Base-by-base conservation (phyloP, 2,113 vertebrate species). In the Nipponia nippon region DNA sequence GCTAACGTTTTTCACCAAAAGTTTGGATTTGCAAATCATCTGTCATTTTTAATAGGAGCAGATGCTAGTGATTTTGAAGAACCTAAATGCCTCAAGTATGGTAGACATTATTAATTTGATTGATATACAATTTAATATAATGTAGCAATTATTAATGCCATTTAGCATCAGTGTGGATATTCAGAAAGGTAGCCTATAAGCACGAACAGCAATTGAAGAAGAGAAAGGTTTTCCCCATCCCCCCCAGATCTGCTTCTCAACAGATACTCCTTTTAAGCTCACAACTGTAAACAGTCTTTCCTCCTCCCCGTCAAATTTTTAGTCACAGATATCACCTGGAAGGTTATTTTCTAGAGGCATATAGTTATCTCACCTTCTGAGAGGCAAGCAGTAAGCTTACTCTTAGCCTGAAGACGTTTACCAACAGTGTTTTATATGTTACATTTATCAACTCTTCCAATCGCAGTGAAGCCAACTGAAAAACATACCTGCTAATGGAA, bases 31-130 rank as follows among this genome's bases (percentile, higher is more conserved):
- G 93, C 94, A 97, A 96, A 97, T 98, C 97, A 97, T 98, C 97
- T 98, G 98, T 98, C 97, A 97, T 96, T 98, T 98, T 98, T 98
- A 98, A 98, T 96, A 96, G 94, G 84, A 97, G 94, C 98, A 98
- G 97, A 98, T 98, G 98, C 91, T 96, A 65, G 85, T 93, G 97
- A 96, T 96, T 98, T 97, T 97, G 93, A 93, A 95, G 82, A 97
- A 96, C 89, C 21, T 91, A 93, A 98, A 96, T 80, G 95, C 93
- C 86, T 96, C 91, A 89, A 97, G 95, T 97, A 92, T 21, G 63
- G 92, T 89, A 95, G 96, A 92, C 95, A 65, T 97, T 98, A 97
- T 98, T 98, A 97, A 97, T 97, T 96, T 97, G 96, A 98, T 95
- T 97, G 95, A 97, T 98, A 95, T 47, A 90, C 90, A 96, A 62